Percentiles rank a stretch among this genome's conserved stretches.
Conservation (phyloP, 2,113 vertebrate genomes). For the Todiramphus saurophagus region DNA sequence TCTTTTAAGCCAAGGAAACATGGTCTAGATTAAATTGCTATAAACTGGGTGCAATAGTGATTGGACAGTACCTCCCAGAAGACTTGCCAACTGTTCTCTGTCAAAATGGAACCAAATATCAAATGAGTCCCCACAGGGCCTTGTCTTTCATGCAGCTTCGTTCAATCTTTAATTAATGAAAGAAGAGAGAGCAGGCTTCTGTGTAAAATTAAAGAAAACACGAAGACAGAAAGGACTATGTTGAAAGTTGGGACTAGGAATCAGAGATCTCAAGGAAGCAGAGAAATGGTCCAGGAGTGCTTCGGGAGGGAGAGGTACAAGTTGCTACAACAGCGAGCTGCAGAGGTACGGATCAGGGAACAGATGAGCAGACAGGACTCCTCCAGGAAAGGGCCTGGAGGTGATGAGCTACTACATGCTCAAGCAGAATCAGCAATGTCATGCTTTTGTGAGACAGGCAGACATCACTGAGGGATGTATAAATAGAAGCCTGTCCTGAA, state of each 20-base stretch:
- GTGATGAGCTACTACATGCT: background rate
- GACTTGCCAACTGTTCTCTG: background rate
- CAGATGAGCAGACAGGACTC: background rate
- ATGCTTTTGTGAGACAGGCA: background rate
- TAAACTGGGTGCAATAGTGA: background rate
- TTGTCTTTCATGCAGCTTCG: background rate
- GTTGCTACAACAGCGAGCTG: background rate
- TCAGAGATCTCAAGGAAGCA: background rate
- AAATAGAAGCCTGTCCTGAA: background rate
- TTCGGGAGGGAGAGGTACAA: background rate
- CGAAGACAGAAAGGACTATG: background rate
- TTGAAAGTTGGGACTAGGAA: background rate
- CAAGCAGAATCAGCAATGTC: fast-evolving
- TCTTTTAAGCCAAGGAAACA: background rate
- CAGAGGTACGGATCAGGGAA: background rate
- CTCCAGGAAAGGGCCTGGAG: background rate
- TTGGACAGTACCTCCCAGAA: background rate
- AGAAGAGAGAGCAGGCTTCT: background rate
- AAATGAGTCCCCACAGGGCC: background rate
- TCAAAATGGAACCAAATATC: conserved; percentile 37
- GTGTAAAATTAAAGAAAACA: conserved; percentile 2
- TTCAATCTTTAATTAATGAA: conserved; percentile 39
- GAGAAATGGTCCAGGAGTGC: background rate
- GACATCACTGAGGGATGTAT: background rate
- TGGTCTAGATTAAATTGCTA: background rate